Evolutionary conservation across 2,113 vertebrate species (phyloP).

Genomic region (Tragelaphus strepsiceros): DNA sequence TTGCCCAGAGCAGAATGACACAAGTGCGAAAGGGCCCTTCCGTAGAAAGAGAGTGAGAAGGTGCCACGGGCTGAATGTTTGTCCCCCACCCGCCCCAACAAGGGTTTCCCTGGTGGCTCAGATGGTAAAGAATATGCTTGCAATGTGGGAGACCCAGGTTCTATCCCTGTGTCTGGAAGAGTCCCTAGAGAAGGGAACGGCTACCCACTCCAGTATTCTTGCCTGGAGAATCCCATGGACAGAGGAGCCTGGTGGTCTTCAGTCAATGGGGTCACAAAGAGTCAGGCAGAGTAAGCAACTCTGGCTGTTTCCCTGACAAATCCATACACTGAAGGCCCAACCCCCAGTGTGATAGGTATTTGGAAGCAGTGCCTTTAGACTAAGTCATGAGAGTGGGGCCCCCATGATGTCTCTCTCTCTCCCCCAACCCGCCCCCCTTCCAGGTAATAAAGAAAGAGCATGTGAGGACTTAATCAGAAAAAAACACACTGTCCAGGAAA

Average conservation of each 20-base stretch:
- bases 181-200: background rate
- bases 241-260: background rate
- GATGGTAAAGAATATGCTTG: background rate
- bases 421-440: accelerated
- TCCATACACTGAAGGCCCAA: background rate
- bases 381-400: background rate
- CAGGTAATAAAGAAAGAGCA: background rate
- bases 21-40: background rate
- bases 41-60: background rate
- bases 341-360: background rate
- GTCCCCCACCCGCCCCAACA: too few relatives aligned
- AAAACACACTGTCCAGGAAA: background rate
- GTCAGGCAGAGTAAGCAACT: background rate
- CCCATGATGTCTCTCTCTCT: background rate
- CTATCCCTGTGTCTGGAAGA: accelerated
- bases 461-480: background rate
- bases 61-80: background rate
- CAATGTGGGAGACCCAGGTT: background rate
- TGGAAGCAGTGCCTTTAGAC: background rate
- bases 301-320: background rate
- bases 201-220: background rate
- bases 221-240: background rate
- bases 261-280: background rate
- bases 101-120: background rate
- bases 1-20: constrained; percentile 8